These are phyloP conservation scores for Hyles vespertilio DNA, from an alignment of 1,140 invertebrate species.

Conservation along the genomic window DNA sequence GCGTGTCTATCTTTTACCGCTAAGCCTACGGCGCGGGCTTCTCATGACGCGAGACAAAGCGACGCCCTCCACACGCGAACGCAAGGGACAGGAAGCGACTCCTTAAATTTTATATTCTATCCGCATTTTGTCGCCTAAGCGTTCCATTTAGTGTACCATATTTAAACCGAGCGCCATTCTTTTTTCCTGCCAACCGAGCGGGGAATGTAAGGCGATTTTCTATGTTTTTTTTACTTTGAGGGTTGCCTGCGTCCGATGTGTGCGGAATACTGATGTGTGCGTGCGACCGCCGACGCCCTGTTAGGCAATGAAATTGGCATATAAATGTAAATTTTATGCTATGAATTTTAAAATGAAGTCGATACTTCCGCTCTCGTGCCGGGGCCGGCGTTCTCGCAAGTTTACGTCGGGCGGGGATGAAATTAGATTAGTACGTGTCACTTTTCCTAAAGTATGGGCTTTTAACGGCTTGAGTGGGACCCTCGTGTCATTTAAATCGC, in stretches of 20 bases:
- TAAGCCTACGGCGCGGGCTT: slow-evolving; percentile 69
- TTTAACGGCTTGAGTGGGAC: slow-evolving; percentile 40
- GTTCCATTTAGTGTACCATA: slow-evolving; percentile 75
- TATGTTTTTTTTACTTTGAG: slow-evolving; percentile 58
- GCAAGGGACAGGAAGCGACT: slow-evolving; percentile 43
- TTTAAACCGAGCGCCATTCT: slow-evolving; percentile 69
- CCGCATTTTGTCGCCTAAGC: slow-evolving; percentile 74
- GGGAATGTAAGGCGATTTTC: slow-evolving; percentile 61
- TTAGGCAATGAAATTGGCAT: slow-evolving; percentile 75
- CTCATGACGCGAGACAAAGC: slow-evolving; percentile 51
- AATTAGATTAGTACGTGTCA: slow-evolving; percentile 66
- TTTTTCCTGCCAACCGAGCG: slow-evolving; percentile 59
- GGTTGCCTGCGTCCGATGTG: slow-evolving; percentile 49
- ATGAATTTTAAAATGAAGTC: slow-evolving; percentile 76
- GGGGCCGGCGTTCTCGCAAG: slow-evolving; percentile 48
- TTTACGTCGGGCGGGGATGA: slow-evolving; percentile 57
- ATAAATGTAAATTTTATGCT: slow-evolving; percentile 76
- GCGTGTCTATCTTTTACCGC: slow-evolving; percentile 72
- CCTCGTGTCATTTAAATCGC: slow-evolving; percentile 22
- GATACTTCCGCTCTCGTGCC: slow-evolving; percentile 65
- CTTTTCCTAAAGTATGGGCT: slow-evolving; percentile 54
- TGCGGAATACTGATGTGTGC: slow-evolving; percentile 70
- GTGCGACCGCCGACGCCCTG: slow-evolving; percentile 63
- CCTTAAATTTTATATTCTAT: slow-evolving; percentile 75
- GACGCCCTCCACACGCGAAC: slow-evolving; percentile 19